Base-by-base conservation (phyloP, 1,140 invertebrate genomes). In the Orchestia grillus region DNA sequence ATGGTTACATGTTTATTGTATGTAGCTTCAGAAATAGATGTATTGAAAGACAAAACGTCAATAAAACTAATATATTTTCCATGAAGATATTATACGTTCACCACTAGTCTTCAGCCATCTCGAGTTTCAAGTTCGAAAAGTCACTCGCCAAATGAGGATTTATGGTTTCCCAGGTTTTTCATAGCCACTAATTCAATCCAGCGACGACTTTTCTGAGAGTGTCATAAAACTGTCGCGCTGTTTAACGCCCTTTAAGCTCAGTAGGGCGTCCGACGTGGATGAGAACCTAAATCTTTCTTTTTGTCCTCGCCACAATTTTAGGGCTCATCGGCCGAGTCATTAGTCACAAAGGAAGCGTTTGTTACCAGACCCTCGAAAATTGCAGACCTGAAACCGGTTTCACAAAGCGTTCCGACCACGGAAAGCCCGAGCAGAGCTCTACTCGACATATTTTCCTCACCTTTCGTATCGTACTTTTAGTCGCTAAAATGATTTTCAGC, bases 231-330 rank as follows among this genome's bases (percentile, higher is more conserved):
- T 77, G 62, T 77, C 15, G 62, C 62, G 62, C 62, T 77, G 62
- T 77, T 77, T 77, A 77, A 77, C 62, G 62, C 36, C 62, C 62
- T 77, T 77, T 77, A 77, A 77, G 62, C 62, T 77, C 62, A 77
- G 62, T 36, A 28, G 62, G 62, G 62, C 62, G 62, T 77, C 62
- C 62, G 15, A 77, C 62, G 62, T 36, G 62, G 62, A 77, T 77
- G 62, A 77, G 62, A 77, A 77, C 62, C 62, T 77, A 77, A 77
- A 77, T 77, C 62, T 77, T 77, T 77, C 62, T 77, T 77, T 77
- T 77, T 77, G 62, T 77, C 62, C 62, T 77, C 62, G 62, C 62
- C 62, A 77, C 62, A 77, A 77, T 77, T 77, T 77, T 77, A 77
- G 62, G 62, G 62, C 62, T 77, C 62, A 77, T 77, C 62, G 62